Conservation (phyloP, 2,888 invertebrate species). For the Philereme vetulata region DNA sequence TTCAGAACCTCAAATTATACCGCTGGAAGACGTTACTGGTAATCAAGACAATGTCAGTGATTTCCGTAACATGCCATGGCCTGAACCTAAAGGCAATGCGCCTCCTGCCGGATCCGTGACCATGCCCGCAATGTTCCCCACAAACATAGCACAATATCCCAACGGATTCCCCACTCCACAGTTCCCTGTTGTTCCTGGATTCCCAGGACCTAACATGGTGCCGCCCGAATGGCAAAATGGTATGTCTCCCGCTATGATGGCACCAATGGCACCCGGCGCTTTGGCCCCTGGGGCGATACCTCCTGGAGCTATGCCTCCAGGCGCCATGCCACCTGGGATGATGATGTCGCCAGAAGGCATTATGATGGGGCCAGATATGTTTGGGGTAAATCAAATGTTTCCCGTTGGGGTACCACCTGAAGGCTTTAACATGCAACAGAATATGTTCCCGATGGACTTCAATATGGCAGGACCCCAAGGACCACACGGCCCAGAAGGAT, state of each 20-base stretch:
- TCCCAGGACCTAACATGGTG: constrained; percentile 68
- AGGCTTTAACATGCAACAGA: constrained; percentile 73
- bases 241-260: constrained; percentile 56
- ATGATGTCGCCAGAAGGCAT: constrained; percentile 63
- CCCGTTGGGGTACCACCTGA: constrained; percentile 61
- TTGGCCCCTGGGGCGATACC: constrained; percentile 75
- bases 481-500: constrained; percentile 63
- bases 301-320: constrained; percentile 60
- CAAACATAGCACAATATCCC: constrained; percentile 73
- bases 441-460: constrained; percentile 79
- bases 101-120: constrained; percentile 63
- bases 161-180: constrained; percentile 74
- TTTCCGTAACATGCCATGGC: constrained; percentile 91
- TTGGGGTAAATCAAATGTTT: constrained; percentile 63
- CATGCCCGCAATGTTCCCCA: constrained; percentile 76
- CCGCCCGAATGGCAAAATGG: constrained; percentile 72
- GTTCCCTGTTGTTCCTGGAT: constrained; percentile 73
- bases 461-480: constrained; percentile 74
- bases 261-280: constrained; percentile 65
- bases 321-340: constrained; percentile 60
- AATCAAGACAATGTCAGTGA: constrained; percentile 92
- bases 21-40: constrained; percentile 94
- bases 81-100: constrained; percentile 89
- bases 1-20: constrained; percentile 92
- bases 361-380: constrained; percentile 63